Conservation (phyloP, 2,888 invertebrate species). For the Odontocerum albicorne region DNA sequence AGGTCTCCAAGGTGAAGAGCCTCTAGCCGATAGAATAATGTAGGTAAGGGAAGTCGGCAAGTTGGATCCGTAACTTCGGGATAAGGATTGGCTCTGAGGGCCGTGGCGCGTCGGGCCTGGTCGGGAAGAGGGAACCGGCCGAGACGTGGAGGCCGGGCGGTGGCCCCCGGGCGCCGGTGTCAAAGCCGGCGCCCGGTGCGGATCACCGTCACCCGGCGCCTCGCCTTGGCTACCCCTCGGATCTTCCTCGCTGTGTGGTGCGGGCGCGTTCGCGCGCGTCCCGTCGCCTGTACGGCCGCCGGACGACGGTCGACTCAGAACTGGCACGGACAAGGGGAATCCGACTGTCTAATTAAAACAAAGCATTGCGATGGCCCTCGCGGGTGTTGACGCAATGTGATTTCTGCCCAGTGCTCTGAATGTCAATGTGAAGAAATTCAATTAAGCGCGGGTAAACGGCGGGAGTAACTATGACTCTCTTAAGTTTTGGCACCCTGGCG, state of each 20-base stretch:
- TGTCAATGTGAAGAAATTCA: slow-evolving; percentile 70
- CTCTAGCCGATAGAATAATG: slow-evolving; percentile 69
- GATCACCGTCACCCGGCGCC: slow-evolving; percentile 44
- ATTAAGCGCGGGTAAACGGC: slow-evolving; percentile 37
- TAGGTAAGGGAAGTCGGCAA: slow-evolving; percentile 71
- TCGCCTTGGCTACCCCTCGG: slow-evolving; percentile 47
- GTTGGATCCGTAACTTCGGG: slow-evolving; percentile 66
- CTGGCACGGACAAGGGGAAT: slow-evolving; percentile 67
- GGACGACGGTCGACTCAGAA: slow-evolving; percentile 60
- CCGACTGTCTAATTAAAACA: slow-evolving; percentile 71
- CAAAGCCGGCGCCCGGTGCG: too few relatives aligned
- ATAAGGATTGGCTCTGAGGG: slow-evolving; percentile 76
- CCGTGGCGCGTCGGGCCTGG: slow-evolving; percentile 62
- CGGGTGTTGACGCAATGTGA: slow-evolving; percentile 66
- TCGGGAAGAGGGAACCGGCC: slow-evolving; percentile 42
- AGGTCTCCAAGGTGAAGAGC: slow-evolving; percentile 74
- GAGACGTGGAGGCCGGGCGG: slow-evolving; percentile 34
- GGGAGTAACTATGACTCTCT: slow-evolving; percentile 44
- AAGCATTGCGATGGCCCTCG: slow-evolving; percentile 67
- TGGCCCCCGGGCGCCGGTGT: slow-evolving; percentile 43
- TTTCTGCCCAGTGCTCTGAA: slow-evolving; percentile 69
- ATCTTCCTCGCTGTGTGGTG: slow-evolving; percentile 42
- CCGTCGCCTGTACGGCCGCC: slow-evolving; percentile 48
- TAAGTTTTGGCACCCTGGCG: too few relatives aligned
- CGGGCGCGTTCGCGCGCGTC: slow-evolving; percentile 35